Evolutionary conservation across 1,140 invertebrate genomes (phyloP), one percentile per base, ranked within the genome.

Genomic region (Cotesia typhae): DNA sequence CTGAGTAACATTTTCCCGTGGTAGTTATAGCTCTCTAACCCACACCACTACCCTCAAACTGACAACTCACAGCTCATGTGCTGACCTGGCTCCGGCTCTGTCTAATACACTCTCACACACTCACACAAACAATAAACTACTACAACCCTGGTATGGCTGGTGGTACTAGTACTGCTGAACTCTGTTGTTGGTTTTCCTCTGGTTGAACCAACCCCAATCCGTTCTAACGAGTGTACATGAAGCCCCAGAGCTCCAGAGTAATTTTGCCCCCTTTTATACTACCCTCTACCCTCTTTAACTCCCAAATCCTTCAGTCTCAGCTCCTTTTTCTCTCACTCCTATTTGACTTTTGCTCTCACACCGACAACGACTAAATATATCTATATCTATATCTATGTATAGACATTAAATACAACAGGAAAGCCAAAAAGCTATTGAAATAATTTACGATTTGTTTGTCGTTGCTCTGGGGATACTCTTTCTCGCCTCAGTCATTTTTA

Each of bases 201-300:
- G 53, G 66, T 67, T 67, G 17, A 55, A 72, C 38, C 71, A 67
- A 41, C 57, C 70, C 72, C 76, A 71, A 76, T 73, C 73, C 75
- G 73, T 74, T 76, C 79, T 82, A 82, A 82, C 79, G 76, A 81
- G 77, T 82, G 79, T 80, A 79, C 77, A 80, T 75, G 76, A 67
- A 74, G 71, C 67, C 28, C 66, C 67, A 68, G 61, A 47, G 37
- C 60, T 41, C 53, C 36, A 36, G 6, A 12, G 17, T 37, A 17
- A 38, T 47, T 47, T 7, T 53, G 17, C 66, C 69, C 41, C 63
- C 68, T 67, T 10, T 14, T 0, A 28, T 20, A 38, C 38, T 17
- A 14, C 66, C 65, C 47, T 36, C 28, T 59, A 20, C 68, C 76
- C 74, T 76, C 77, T 71, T 79, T 36, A 53, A 20, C 53, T 67